Evolutionary conservation across 2,113 vertebrate species (phyloP).

Genomic region (Equus przewalskii): DNA sequence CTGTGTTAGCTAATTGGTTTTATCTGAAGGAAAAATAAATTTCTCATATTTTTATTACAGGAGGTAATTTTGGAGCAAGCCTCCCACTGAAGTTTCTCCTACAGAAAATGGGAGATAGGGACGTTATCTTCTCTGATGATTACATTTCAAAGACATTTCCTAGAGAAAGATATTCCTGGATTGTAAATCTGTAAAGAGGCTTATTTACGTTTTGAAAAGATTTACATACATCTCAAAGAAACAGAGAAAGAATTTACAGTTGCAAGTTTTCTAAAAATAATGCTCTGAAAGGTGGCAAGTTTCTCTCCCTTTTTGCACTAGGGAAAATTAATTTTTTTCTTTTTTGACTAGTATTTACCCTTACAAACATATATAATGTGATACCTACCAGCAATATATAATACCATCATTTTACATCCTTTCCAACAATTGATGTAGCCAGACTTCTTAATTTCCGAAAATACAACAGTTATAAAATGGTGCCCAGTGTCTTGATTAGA

Average conservation of each 20-base stretch:
- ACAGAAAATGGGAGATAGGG: neutral
- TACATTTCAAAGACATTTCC: neutral
- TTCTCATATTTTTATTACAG: neutral
- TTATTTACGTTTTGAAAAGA: constrained; percentile 35
- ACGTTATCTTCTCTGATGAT: neutral
- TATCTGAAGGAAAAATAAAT: neutral
- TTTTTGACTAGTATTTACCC: neutral
- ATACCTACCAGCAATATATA: neutral
- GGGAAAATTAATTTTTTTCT: neutral
- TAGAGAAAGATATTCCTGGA: neutral
- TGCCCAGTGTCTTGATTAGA: neutral
- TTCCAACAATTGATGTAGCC: neutral
- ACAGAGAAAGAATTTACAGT: neutral
- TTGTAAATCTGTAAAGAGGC: neutral
- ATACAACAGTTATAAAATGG: neutral
- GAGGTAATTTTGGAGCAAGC: neutral
- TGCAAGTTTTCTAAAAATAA: constrained; percentile 17
- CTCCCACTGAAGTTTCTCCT: neutral
- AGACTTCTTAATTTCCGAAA: constrained; percentile 24
- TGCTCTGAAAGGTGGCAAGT: neutral
- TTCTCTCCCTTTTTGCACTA: neutral
- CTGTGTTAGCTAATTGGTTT: constrained; percentile 22
- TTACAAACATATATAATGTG: neutral
- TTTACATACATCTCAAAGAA: neutral
- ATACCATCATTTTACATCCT: neutral